Base-by-base conservation (phyloP, 2,888 invertebrate species). In the Drosophila phalerata region DNA sequence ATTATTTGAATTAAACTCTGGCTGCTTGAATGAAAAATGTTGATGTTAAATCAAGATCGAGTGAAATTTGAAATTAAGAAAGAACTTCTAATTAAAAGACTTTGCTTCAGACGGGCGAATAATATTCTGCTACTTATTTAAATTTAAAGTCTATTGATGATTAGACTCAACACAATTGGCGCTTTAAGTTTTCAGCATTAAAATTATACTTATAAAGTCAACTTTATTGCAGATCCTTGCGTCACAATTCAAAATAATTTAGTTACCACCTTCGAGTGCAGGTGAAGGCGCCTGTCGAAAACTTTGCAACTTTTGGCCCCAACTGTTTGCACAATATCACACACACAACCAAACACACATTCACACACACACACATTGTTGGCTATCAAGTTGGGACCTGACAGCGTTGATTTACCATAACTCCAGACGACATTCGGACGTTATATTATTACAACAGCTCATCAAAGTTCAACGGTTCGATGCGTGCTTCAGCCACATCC, bases 371-470 rank as follows among this genome's bases (percentile, higher is more conserved):
- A 62, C 28, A 28, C 43, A 13, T 43, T 10, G 22, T 17, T 19
- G 38, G 13, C 2, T 17, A 28, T 34, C 19, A 15, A 17, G 15
- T n/a, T 25, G 42, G 17, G 10, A 28, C 28, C 17, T 32, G 38
- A 10, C 17, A 4, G 45, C 65, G 69, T 60, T 74, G 79, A 81
- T 85, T 79, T 82, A 71, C 76, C 71, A 79, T 81, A 81, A 74
- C 80, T 81, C 74, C 68, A 62, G 68, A 77, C 84, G 89, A 87
- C 84, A 85, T 73, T 84, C 66, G 86, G 84, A 88, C 86, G 76
- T 78, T 79, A 74, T 84, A 82, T 82, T 85, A 82, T 88, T 86
- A 82, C 81, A 86, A 77, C 82, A 86, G 84, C 88, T 88, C 86
- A 86, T 86, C 86, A 88, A 86, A 85, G 76, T 75, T 73, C 60